Percentiles rank a stretch among this genome's conserved stretches.
Evolutionary conservation across 2,113 vertebrate species (phyloP).

Genomic region (Ovis canadensis): DNA sequence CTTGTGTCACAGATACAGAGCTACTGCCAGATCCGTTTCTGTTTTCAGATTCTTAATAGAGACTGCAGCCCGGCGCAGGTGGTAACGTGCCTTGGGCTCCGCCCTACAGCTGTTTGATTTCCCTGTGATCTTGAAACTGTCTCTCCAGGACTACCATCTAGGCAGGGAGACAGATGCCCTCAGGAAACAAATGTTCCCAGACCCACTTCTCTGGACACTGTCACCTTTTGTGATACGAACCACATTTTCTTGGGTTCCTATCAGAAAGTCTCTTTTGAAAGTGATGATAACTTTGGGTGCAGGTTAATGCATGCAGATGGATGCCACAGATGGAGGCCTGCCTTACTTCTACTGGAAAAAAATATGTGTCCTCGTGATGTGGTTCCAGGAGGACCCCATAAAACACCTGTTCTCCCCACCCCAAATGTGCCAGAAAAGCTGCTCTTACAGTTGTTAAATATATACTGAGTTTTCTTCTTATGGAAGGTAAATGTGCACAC

Average conservation of each 20-base stretch:
- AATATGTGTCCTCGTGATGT: background rate
- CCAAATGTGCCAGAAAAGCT: background rate
- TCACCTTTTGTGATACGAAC: conserved; percentile 2
- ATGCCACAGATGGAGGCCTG: background rate
- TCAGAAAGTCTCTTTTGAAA: conserved; percentile 28
- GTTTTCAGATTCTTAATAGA: background rate
- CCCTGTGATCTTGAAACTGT: conserved; percentile 32
- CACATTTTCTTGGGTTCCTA: conserved; percentile 18
- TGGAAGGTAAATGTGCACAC: background rate
- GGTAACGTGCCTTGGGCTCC: background rate
- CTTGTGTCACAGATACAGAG: background rate
- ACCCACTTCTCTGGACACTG: background rate
- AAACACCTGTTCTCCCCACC: background rate
- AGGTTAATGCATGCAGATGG: background rate
- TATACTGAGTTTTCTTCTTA: background rate
- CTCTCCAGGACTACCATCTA: background rate
- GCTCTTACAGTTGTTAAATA: background rate
- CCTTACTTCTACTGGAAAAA: background rate
- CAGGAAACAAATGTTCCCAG: conserved; percentile 31
- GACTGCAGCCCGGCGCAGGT: background rate
- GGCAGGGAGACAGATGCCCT: conserved; percentile 6
- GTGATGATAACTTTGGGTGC: background rate
- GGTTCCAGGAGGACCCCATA: background rate
- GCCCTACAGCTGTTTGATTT: conserved; percentile 18
- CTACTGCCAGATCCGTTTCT: background rate